Percentiles rank a stretch among this genome's conserved stretches.
Evolutionary conservation across 2,113 vertebrate species (phyloP).

Genomic region (Alces alces): DNA sequence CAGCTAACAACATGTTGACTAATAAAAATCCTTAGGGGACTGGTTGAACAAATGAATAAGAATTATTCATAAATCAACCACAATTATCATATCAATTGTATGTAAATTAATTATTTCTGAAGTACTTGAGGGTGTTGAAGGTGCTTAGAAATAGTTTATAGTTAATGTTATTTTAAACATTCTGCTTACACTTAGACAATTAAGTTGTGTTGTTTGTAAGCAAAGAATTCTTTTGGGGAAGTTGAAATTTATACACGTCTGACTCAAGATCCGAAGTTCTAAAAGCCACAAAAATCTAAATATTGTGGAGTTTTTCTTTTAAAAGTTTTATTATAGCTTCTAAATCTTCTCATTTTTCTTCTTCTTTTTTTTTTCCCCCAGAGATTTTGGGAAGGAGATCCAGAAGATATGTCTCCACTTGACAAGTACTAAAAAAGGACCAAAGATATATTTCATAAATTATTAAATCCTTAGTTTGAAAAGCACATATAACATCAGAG

Average conservation of each 20-base stretch:
- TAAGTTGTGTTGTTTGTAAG: not conserved
- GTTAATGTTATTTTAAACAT: not conserved
- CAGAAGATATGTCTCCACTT: not conserved
- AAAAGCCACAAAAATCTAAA: conserved; percentile 8
- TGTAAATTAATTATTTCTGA: conserved; percentile 33
- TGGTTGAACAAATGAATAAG: conserved; percentile 32
- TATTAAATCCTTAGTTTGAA: not conserved
- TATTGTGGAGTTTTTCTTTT: not conserved
- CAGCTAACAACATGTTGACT: not conserved
- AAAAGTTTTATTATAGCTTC: not conserved
- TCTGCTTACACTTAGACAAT: not conserved
- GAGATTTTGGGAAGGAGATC: not conserved
- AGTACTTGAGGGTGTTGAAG: conserved; percentile 11
- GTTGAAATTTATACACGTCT: not conserved
- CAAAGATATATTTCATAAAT: not conserved
- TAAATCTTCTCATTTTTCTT: not conserved
- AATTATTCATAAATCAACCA: conserved; percentile 46
- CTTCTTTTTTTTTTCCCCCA: not conserved
- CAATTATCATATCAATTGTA: conserved; percentile 52
- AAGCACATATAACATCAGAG: not conserved
- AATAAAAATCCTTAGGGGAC: not conserved
- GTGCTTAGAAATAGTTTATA: conserved; percentile 14
- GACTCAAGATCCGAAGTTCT: not conserved
- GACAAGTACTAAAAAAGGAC: not conserved
- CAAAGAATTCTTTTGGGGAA: conserved; percentile 13